Percentiles rank a stretch among this genome's conserved stretches.
Conservation (phyloP, 2,113 vertebrate species). For the Ctenomys sociabilis region DNA sequence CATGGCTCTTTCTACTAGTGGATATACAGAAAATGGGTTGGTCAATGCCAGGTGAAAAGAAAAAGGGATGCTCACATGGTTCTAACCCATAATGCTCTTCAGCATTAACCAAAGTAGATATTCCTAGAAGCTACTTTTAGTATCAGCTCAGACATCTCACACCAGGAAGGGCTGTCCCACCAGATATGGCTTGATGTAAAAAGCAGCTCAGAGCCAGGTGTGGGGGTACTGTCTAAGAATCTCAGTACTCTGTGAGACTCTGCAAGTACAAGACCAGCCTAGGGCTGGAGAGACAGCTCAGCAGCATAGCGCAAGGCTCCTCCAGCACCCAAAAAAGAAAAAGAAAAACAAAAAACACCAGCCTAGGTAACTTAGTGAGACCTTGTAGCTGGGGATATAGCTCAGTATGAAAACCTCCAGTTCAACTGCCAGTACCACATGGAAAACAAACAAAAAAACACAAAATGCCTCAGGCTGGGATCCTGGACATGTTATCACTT, state of each 20-base stretch:
- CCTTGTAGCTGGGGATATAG: background rate
- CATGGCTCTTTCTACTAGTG: background rate
- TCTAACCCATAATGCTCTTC: background rate
- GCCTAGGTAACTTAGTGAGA: no score
- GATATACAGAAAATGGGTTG: background rate
- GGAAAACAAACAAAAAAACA: background rate
- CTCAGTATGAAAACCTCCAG: background rate
- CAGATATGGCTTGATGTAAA: background rate
- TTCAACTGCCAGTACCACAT: background rate
- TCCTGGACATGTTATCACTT: background rate
- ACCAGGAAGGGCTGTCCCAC: background rate
- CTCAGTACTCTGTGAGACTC: background rate
- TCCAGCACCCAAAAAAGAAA: background rate
- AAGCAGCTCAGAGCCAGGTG: background rate
- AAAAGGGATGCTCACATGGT: background rate
- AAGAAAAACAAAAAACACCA: background rate
- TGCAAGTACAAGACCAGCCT: background rate
- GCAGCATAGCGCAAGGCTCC: no score
- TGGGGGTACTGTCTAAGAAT: background rate
- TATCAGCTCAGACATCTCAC: background rate
- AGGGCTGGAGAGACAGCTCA: no score
- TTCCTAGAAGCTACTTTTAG: constrained; percentile 30
- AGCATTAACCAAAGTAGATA: background rate
- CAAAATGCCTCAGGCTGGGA: background rate
- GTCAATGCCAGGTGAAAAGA: background rate